These are phyloP conservation scores for Xestia rhomboidea DNA, from an alignment of 2,888 invertebrate species.

Conservation along the genomic window DNA sequence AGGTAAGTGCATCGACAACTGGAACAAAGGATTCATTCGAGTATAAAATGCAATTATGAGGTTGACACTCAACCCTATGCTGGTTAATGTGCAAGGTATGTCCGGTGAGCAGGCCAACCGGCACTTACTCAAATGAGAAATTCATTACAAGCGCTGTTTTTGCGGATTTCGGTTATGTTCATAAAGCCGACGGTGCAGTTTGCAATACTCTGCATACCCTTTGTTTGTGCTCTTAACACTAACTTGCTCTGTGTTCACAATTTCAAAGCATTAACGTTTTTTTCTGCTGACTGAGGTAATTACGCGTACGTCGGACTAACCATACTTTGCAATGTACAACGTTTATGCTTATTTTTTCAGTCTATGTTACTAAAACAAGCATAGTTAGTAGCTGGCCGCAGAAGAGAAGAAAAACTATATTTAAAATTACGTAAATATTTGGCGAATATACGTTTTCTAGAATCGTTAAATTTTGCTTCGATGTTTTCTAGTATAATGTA, in stretches of 20 bases:
- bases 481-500: conserved; percentile 34
- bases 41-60: conserved; percentile 47
- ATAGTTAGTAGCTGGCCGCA: conserved; percentile 29
- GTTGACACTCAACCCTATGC: conserved; percentile 54
- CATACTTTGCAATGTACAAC: conserved; percentile 47
- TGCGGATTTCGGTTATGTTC: conserved; percentile 64
- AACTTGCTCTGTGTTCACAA: conserved; percentile 65
- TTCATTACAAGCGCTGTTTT: conserved; percentile 66
- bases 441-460: conserved; percentile 36
- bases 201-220: conserved; percentile 52
- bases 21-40: conserved; percentile 39
- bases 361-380: conserved; percentile 52
- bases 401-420: conserved; percentile 51
- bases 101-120: conserved; percentile 47
- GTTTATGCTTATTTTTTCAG: conserved; percentile 47
- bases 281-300: conserved; percentile 61
- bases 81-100: conserved; percentile 46
- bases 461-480: conserved; percentile 46
- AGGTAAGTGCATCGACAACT: conserved; percentile 65
- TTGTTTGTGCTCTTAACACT: conserved; percentile 64
- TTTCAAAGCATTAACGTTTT: conserved; percentile 65
- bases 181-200: conserved; percentile 62
- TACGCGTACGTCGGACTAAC: conserved; percentile 60
- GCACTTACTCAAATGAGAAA: conserved; percentile 66
- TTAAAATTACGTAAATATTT: conserved; percentile 62